Base-by-base conservation (phyloP, 1,140 invertebrate species). In the Gonatopus flavifemur region DNA sequence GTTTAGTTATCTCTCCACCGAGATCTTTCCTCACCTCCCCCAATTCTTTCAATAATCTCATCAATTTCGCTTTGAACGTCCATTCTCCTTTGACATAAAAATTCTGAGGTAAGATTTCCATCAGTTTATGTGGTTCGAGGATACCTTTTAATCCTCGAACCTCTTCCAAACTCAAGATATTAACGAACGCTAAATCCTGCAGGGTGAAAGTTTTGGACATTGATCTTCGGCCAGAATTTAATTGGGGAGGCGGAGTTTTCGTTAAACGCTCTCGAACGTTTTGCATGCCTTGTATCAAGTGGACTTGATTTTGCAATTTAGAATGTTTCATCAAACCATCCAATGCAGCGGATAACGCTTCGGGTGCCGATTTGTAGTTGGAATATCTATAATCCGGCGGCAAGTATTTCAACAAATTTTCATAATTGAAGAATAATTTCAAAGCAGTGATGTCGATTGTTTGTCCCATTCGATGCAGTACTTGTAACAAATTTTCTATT, bases 331-430 rank as follows among this genome's bases (percentile, higher is more conserved):
- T 19, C 33, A 52, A 21, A 20, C 30, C 43, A 12, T 55, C 28
- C 30, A 55, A 15, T 16, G 48, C 37, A 3, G 15, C 43, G 20
- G 19, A 8, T 7, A 55, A n/a, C 3, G 42, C 53, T 7, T 53
- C 19, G 13, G n/a, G 28, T 8, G 53, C 6, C 10, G 25, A n/a
- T 3, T 12, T 20, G 24, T 52, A 30, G 0, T 1, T 16, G 1
- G 13, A 4, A 24, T 40, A 47, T 6, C 28, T 42, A 9, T 48
- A 39, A 1, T 40, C 12, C 4, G 12, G 2, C 12, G 53, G 20
- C 9, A 55, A 12, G 41, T 55, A 54, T 9, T 47, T 48, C 12
- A 53, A 41, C 22, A 55, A 24, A 28, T 53, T 47, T 18, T 53
- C 37, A 13, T 32, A 33, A 37, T 32, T 47, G 2, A 55, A 7